Evolutionary conservation across 2,888 invertebrate genomes (phyloP).

Genomic region (Acleris emargana): DNA sequence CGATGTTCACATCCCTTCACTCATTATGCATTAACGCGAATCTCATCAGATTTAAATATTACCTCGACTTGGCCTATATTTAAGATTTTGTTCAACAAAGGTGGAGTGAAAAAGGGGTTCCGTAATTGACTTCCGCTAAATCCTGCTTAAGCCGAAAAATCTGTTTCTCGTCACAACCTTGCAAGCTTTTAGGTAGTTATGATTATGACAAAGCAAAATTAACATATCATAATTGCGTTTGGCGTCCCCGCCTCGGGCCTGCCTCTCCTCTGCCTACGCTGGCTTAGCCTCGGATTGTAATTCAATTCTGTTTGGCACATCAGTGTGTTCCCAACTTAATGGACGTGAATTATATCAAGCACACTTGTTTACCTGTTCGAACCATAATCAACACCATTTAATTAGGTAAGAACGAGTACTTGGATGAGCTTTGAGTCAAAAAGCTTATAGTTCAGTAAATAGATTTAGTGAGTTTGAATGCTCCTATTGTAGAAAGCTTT

Average conservation of each 20-base stretch:
- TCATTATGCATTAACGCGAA: conserved; percentile 16
- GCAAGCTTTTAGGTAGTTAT: conserved; percentile 46
- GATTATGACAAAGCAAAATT: conserved; percentile 58
- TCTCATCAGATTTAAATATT: conserved; percentile 5
- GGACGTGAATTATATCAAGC: conserved; percentile 17
- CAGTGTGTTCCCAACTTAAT: conserved; percentile 35
- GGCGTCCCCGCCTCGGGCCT: conserved; percentile 57
- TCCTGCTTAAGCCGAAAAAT: conserved; percentile 41
- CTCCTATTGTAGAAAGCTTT: too few relatives aligned
- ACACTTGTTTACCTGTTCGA: conserved; percentile 16
- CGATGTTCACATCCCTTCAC: conserved; percentile 16
- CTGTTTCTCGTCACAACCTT: conserved; percentile 44
- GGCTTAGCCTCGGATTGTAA: conserved; percentile 53
- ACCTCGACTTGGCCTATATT: neutral
- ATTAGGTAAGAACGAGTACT: neutral
- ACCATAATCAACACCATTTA: conserved; percentile 9
- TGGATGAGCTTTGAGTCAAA: neutral
- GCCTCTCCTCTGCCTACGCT: conserved; percentile 56
- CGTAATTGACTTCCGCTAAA: conserved; percentile 35
- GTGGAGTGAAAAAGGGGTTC: conserved; percentile 23
- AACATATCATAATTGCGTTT: conserved; percentile 63
- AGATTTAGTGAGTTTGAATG: neutral
- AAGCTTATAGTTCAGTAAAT: neutral
- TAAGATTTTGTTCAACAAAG: conserved; percentile 8
- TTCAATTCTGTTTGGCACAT: conserved; percentile 56